Evolutionary conservation across 1,140 invertebrate genomes (phyloP), one percentile per base, ranked within the genome.

Genomic region (Ooceraea biroi): DNA sequence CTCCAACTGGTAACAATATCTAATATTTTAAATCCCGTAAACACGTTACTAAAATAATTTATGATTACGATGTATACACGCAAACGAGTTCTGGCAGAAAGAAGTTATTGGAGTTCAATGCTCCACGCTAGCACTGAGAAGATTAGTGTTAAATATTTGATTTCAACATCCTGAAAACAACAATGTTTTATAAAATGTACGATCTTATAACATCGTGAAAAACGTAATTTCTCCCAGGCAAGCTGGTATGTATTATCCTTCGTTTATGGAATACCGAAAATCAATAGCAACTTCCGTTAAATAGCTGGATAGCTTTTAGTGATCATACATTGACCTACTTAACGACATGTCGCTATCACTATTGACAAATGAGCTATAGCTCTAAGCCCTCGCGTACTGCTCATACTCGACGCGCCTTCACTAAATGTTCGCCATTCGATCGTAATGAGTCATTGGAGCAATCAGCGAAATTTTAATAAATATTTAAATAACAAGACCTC

Each of bases 291-390:
- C 14, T 30, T 68, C 14, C 65, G 22, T n/a, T 50, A 27, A 48
- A 36, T 7, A 36, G 36, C 22, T 3, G 25, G 61, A 30, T 5
- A 50, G 41, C 27, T 25, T 52, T 4, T 19, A 52, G 19, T 19
- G 11, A 65, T 48, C 66, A 36, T 50, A 60, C 41, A 46, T 22
- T 82, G 44, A 61, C 44, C 44, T 82, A 82, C 27, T 74, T 74
- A 71, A 80, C n/a, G 17, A 57, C 10, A 14, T 72, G 36, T 61
- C 8, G 27, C 60, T 61, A 46, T 61, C 12, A 58, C 2, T 41
- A 66, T 77, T 77, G 44, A 77, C 41, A 65, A 77, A 77, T 65
- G 52, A 65, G 12, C 44, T 41, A 76, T 5, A 36, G 58, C 19
- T 12, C 14, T 12, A 14, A 17, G 36, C 25, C 3, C 7, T n/a